Conservation (phyloP, 2,113 vertebrate genomes). For the Entelurus aequoreus region DNA sequence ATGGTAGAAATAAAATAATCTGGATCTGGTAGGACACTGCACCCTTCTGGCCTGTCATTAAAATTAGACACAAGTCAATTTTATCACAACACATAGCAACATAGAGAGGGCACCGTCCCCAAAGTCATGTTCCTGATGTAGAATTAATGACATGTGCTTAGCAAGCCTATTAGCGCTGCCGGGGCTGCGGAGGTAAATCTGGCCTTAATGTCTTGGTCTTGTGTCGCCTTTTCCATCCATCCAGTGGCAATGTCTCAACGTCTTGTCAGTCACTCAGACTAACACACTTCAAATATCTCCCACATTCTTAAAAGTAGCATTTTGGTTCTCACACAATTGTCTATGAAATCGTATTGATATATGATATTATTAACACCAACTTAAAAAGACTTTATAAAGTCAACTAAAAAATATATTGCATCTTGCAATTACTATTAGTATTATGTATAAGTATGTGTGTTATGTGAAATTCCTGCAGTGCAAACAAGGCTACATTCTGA, state of each 20-base stretch:
- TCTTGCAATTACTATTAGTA: background rate
- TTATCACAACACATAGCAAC: too few species aligned
- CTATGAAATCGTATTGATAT: background rate
- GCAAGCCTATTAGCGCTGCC: conserved; percentile 60
- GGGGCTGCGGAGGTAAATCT: conserved; percentile 42
- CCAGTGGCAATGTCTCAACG: conserved; percentile 11
- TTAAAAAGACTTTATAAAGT: background rate
- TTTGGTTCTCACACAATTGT: background rate
- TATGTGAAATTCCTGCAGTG: background rate
- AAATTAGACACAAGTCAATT: too few species aligned
- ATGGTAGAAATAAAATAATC: too few species aligned
- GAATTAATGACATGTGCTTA: conserved; percentile 38
- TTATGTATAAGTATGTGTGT: too few species aligned
- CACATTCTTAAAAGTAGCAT: background rate
- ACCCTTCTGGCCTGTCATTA: too few species aligned
- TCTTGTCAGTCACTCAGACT: conserved; percentile 2
- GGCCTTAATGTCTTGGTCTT: conserved; percentile 23
- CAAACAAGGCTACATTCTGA: background rate
- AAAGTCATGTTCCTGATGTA: conserved; percentile 15
- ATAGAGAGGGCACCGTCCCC: background rate
- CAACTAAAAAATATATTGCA: background rate
- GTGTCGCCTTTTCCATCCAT: conserved; percentile 11
- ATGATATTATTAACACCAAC: background rate
- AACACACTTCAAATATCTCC: background rate
- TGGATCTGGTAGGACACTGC: too few species aligned